phyloP scores from a whole-genome alignment of 2,888 invertebrate species.

The Phyllotreta striolata region DNA sequence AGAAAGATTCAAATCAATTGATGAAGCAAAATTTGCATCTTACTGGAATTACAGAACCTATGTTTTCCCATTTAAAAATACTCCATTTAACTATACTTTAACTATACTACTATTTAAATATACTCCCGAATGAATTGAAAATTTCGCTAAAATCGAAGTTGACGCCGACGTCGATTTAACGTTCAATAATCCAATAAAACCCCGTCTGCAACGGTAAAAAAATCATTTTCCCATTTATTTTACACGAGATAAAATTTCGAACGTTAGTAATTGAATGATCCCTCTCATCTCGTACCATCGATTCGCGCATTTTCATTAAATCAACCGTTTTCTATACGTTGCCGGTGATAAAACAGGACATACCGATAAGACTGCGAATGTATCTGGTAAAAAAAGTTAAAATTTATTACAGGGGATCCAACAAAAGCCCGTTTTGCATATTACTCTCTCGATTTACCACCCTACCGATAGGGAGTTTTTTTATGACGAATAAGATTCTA shows the following conservation, averaged over 20 bases:
- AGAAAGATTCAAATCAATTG: too few relatives aligned
- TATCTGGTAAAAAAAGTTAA: constrained; percentile 47
- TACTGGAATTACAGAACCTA: too few relatives aligned
- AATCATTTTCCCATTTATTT: constrained; percentile 24
- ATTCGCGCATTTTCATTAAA: constrained; percentile 30
- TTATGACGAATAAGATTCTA: constrained; percentile 44
- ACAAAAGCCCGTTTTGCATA: constrained; percentile 58
- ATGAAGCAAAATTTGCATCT: too few relatives aligned
- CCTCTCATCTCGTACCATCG: constrained; percentile 26
- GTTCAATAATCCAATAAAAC: not conserved
- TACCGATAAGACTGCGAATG: constrained; percentile 32
- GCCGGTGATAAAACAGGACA: constrained; percentile 32
- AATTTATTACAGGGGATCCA: constrained; percentile 56
- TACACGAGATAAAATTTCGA: constrained; percentile 20
- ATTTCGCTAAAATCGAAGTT: too few relatives aligned
- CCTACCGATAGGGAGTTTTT: constrained; percentile 41
- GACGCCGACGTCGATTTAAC: too few relatives aligned
- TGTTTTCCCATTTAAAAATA: too few relatives aligned
- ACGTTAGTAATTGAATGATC: constrained; percentile 25
- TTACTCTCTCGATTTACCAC: constrained; percentile 48
- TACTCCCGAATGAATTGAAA: too few relatives aligned
- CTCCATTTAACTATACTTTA: too few relatives aligned
- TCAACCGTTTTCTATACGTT: constrained; percentile 27
- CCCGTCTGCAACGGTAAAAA: not conserved
- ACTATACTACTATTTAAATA: too few relatives aligned